phyloP scores from a whole-genome alignment of 1,140 invertebrate genomes.

The Physella acuta region DNA sequence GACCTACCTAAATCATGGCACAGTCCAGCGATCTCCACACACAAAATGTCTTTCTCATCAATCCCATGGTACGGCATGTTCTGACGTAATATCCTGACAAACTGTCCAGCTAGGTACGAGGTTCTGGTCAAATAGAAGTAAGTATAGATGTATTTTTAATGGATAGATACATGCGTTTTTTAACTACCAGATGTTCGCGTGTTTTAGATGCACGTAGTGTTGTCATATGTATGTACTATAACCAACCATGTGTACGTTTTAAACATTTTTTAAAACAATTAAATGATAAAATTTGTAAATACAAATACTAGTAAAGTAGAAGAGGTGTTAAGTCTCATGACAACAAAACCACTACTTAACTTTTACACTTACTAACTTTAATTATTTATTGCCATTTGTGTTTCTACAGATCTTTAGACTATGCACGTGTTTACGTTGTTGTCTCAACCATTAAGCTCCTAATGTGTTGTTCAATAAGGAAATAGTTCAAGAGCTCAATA shows the following conservation, averaged over 20 bases:
- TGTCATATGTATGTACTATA: too few relatives aligned
- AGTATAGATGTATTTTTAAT: background rate
- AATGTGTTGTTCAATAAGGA: background rate
- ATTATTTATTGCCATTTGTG: too few relatives aligned
- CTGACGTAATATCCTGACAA: conserved; percentile 49
- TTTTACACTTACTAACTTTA: too few relatives aligned
- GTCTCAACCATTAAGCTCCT: too few relatives aligned
- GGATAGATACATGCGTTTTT: too few relatives aligned
- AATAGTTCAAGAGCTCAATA: conserved; percentile 27
- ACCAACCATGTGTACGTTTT: too few relatives aligned
- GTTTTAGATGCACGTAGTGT: too few relatives aligned
- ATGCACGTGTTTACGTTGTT: too few relatives aligned
- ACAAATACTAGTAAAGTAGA: too few relatives aligned
- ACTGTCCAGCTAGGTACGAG: conserved; percentile 59
- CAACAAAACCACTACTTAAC: too few relatives aligned
- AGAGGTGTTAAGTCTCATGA: too few relatives aligned
- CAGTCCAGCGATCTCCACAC: conserved; percentile 68
- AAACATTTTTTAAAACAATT: background rate
- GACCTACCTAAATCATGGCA: conserved; percentile 70
- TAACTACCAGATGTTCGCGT: background rate
- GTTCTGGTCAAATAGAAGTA: conserved; percentile 35
- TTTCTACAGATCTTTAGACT: too few relatives aligned
- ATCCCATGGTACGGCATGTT: conserved; percentile 62
- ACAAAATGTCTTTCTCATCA: conserved; percentile 60
- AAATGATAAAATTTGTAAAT: background rate